Evolutionary conservation across 2,797 vertebrate genomes (phyloP), one percentile per base, ranked within the genome.

Genomic region (Oryzias sinensis): DNA sequence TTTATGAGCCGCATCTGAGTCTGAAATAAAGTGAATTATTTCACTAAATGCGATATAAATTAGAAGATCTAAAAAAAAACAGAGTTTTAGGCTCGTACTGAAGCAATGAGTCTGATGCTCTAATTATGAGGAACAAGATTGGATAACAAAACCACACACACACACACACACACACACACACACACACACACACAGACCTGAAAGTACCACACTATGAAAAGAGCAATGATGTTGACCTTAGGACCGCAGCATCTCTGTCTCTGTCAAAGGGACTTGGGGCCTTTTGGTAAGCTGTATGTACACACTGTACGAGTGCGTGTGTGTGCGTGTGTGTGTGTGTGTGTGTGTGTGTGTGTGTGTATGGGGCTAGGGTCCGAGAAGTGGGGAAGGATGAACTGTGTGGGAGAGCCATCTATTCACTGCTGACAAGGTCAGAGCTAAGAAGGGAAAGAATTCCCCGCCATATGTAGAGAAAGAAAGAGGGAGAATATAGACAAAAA

Each of bases 221-320:
- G 92, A 93, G 84, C 91, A 91, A 92, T 92, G 92, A 92, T 90
- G 87, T 92, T 92, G 91, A 93, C 92, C 92, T 88, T 84, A 70
- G 85, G 80, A 91, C 91, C 92, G 82, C 72, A 91, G 85, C 87
- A 91, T 87, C 89, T 93, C 89, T 89, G 90, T 93, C 92, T 93
- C 88, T 93, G 92, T 93, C 92, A 92, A 78, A 84, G 85, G 85
- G 84, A 88, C 86, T 89, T 85, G 72, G 85, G 82, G 83, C 83
- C 79, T 87, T 90, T 90, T 82, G 85, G 87, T 88, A 88, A 86
- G 81, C 59, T 73, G 75, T 63, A 46, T 52, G 57, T 57, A 43
- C 66, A 37, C 33, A 11, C 9, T 57, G 50, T 43, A 54, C 47
- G 51, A 44, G 56, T 48, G 49, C 20, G 49, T 50, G 62, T 47